These are phyloP conservation scores for Lophius piscatorius DNA, from an alignment of 2,113 vertebrate species.

Conservation along the genomic window DNA sequence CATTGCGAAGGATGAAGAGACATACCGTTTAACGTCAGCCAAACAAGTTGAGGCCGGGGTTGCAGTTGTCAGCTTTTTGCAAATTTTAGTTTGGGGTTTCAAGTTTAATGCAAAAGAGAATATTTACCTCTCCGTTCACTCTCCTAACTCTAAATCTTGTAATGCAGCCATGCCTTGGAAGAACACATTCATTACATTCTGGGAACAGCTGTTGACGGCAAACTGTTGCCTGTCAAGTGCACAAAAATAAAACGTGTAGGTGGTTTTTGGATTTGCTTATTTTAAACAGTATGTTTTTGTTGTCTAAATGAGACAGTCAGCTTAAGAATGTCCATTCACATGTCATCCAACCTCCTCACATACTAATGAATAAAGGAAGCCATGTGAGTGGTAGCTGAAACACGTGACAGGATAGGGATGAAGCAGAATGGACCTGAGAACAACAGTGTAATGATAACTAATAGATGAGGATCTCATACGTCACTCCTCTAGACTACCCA, in stretches of 20 bases:
- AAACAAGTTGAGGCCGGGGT: background rate
- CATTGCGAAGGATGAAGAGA: too few species aligned
- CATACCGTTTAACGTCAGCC: too few species aligned
- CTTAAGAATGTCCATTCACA: too few species aligned
- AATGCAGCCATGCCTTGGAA: too few species aligned
- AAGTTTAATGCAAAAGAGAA: background rate
- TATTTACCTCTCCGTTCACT: background rate
- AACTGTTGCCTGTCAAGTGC: background rate
- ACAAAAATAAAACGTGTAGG: background rate
- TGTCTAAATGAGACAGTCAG: too few species aligned
- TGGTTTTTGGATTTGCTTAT: too few species aligned
- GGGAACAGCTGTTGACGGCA: too few species aligned
- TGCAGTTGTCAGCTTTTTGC: background rate
- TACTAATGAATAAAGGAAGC: background rate
- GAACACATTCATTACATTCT: too few species aligned
- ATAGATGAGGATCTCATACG: constrained; percentile 18
- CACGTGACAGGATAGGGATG: constrained; percentile 9
- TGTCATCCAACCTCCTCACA: constrained; percentile 4
- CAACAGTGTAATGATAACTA: background rate
- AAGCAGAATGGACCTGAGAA: constrained; percentile 21
- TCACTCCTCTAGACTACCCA: constrained; percentile 15
- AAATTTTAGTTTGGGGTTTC: background rate
- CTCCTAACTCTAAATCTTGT: background rate
- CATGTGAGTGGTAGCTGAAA: constrained; percentile 28
- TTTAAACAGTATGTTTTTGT: too few species aligned